Conservation (phyloP, 2,888 invertebrate species). For the Pycnomerus fuliginosus region DNA sequence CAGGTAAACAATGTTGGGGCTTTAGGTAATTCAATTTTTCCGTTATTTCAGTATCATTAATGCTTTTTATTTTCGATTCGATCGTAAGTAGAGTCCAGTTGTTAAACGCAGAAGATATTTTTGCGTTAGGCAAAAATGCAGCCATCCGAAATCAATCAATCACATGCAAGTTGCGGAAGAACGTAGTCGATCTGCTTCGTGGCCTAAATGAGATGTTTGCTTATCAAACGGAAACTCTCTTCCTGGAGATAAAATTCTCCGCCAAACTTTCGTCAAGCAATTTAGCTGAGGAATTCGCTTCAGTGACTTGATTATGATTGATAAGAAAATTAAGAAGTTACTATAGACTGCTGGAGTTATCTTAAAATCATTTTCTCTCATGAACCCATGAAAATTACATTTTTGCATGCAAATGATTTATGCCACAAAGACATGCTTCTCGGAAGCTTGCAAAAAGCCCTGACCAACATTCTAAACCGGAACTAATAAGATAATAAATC, state of each 20-base stretch:
- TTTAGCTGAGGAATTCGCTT: conserved; percentile 50
- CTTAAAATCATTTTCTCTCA: conserved; percentile 3
- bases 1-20: no score
- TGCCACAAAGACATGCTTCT: conserved; percentile 2
- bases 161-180: conserved; percentile 40
- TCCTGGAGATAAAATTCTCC: conserved; percentile 49
- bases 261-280: conserved; percentile 48
- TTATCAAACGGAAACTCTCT: conserved; percentile 50
- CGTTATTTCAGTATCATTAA: no score
- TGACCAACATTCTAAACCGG: conserved; percentile 38
- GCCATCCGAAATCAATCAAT: conserved; percentile 37
- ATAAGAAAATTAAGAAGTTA: conserved; percentile 50
- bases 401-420: conserved; percentile 12
- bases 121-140: conserved; percentile 18
- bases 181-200: conserved; percentile 39
- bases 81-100: no score
- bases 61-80: no score
- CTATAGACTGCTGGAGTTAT: not conserved
- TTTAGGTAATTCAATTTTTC: no score
- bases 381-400: conserved; percentile 5
- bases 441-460: conserved; percentile 26
- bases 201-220: conserved; percentile 50
- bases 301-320: conserved; percentile 54
- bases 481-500: conserved; percentile 42
- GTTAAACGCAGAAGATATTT: no score